Evolutionary conservation across 1,140 invertebrate genomes (phyloP).

Genomic region (Tetramorium parvispinum): DNA sequence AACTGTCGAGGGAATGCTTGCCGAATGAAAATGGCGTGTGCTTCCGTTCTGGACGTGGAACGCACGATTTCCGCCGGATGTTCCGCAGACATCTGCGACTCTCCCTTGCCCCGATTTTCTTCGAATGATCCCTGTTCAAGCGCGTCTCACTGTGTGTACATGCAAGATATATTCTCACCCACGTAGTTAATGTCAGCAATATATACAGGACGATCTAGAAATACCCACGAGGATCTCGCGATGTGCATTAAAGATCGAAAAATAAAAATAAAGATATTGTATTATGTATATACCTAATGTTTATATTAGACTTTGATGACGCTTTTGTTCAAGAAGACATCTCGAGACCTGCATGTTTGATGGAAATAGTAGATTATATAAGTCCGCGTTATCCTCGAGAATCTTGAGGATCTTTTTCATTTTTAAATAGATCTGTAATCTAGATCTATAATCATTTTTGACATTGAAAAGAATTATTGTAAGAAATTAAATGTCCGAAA

Average conservation of each 20-base stretch:
- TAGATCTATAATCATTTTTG: too few species aligned
- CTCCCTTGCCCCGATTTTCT: neutral
- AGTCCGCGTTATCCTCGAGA: neutral
- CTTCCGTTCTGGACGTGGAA: conserved; percentile 45
- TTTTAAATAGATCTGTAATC: too few species aligned
- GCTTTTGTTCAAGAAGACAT: neutral
- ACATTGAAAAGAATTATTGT: too few species aligned
- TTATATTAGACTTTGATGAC: neutral
- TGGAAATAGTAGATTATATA: neutral
- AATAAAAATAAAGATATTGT: neutral
- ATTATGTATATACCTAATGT: neutral
- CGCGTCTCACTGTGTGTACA: conserved; percentile 51
- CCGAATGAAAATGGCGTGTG: conserved; percentile 48
- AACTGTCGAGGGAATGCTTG: conserved; percentile 20
- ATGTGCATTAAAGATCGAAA: neutral
- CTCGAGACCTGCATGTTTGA: neutral
- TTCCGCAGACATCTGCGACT: conserved; percentile 15
- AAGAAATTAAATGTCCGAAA: neutral
- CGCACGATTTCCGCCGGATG: conserved; percentile 45
- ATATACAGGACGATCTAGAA: conserved; percentile 47
- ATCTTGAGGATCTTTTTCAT: neutral
- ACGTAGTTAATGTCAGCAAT: conserved; percentile 66
- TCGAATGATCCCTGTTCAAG: neutral
- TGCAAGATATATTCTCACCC: conserved; percentile 40
- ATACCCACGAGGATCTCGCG: neutral